These are phyloP conservation scores for Nannobrachium achirus DNA, from an alignment of 2,113 vertebrate genomes.

Conservation along the genomic window DNA sequence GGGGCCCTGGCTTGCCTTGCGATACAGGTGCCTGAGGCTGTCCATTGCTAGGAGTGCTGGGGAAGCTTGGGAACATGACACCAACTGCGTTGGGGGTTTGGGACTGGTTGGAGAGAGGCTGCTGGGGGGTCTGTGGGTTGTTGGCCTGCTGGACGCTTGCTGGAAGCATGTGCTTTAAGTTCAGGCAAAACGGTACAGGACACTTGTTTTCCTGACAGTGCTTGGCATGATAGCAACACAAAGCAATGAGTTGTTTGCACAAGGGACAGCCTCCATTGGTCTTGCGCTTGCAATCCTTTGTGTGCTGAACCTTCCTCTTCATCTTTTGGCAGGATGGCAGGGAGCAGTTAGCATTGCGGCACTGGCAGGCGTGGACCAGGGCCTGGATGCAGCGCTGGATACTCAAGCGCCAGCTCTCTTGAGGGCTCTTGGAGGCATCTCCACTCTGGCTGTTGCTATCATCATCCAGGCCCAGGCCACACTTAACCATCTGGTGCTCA, in stretches of 20 bases:
- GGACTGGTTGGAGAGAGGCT: conserved; percentile 79
- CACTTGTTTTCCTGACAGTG: conserved; percentile 99
- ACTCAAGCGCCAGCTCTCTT: conserved; percentile 94
- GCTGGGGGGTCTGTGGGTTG: conserved; percentile 91
- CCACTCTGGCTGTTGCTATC: conserved; percentile 92
- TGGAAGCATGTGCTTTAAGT: conserved; percentile 99
- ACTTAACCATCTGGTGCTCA: conserved; percentile 98
- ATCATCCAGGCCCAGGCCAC: conserved; percentile 96
- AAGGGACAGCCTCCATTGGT: conserved; percentile 97
- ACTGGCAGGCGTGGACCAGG: conserved; percentile 97
- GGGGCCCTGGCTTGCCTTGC: conserved; percentile 87
- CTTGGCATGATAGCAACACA: conserved; percentile 99
- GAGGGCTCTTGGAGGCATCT: conserved; percentile 95
- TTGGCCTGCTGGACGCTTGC: conserved; percentile 96
- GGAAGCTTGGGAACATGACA: conserved; percentile 89
- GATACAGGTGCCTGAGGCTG: conserved; percentile 86
- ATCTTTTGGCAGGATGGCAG: conserved; percentile 99
- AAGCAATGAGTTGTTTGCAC: conserved; percentile 97
- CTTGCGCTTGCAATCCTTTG: conserved; percentile 98
- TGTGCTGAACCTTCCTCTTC: conserved; percentile 99
- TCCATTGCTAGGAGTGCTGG: conserved; percentile 86
- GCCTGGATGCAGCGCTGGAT: conserved; percentile 99
- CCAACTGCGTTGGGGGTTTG: conserved; percentile 85
- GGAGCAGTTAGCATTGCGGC: conserved; percentile 97
- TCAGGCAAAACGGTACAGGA: conserved; percentile 98